Conservation (phyloP, 2,113 vertebrate species). For the Trinectes maculatus region DNA sequence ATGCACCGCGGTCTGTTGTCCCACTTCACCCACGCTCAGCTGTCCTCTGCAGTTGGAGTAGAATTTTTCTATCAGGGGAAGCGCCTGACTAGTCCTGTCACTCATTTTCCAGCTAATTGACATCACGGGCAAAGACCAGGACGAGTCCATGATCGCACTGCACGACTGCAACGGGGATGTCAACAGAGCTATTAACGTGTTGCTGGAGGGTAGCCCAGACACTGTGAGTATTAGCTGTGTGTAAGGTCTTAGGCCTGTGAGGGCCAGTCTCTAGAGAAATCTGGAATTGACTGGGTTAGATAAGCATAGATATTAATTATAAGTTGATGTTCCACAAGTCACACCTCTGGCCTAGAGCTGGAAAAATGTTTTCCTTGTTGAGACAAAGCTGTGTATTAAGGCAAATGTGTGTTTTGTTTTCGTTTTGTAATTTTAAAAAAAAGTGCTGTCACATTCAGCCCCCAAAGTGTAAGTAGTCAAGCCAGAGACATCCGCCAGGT, state of each 20-base stretch:
- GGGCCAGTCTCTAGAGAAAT: slow-evolving; percentile 40
- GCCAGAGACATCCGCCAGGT: too few relatives aligned
- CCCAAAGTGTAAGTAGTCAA: too few relatives aligned
- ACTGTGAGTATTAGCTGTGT: slow-evolving; percentile 86
- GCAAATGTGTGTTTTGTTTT: too few relatives aligned
- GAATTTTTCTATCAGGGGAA: background rate
- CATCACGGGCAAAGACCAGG: slow-evolving; percentile 99
- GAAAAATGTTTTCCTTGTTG: background rate
- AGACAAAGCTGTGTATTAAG: background rate
- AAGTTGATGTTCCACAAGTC: too few relatives aligned
- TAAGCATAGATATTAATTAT: slow-evolving; percentile 14
- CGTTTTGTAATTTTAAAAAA: too few relatives aligned
- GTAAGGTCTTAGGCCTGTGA: slow-evolving; percentile 18
- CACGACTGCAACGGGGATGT: slow-evolving; percentile 98
- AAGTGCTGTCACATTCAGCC: too few relatives aligned
- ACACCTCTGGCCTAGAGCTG: too few relatives aligned
- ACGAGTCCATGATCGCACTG: slow-evolving; percentile 97
- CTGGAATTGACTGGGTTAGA: slow-evolving; percentile 29
- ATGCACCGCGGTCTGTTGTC: background rate
- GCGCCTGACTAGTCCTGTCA: slow-evolving; percentile 21
- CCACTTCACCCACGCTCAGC: background rate
- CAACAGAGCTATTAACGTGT: slow-evolving; percentile 98
- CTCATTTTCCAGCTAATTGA: slow-evolving; percentile 89
- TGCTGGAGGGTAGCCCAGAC: slow-evolving; percentile 97
- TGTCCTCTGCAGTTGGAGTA: background rate